phyloP scores from a whole-genome alignment of 1,140 invertebrate genomes.

The Babylonia areolata region DNA sequence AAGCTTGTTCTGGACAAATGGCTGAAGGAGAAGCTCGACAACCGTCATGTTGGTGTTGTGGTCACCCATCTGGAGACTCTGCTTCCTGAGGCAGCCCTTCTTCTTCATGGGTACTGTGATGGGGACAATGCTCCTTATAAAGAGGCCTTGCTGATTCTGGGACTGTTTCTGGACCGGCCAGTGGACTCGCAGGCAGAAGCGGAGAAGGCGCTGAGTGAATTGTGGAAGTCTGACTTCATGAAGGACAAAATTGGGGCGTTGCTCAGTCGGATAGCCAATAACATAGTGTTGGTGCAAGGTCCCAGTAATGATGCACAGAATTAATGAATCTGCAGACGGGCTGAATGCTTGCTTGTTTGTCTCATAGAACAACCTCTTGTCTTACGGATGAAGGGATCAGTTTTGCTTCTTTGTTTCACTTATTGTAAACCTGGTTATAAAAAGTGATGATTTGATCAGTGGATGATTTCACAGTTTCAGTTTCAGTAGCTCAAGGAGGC shows the following conservation, averaged over 20 bases:
- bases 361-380: too few relatives aligned
- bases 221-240: constrained; percentile 56
- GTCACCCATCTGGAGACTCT: constrained; percentile 62
- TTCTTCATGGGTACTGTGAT: constrained; percentile 69
- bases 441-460: too few relatives aligned
- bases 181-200: neutral
- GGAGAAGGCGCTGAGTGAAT: constrained; percentile 40
- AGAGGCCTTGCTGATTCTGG: constrained; percentile 56
- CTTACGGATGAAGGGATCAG: too few relatives aligned
- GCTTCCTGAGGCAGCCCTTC: constrained; percentile 51
- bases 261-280: constrained; percentile 63
- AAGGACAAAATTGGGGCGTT: constrained; percentile 63
- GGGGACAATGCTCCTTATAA: constrained; percentile 69
- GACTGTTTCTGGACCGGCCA: constrained; percentile 44
- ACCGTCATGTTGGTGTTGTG: constrained; percentile 48
- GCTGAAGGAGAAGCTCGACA: constrained; percentile 55
- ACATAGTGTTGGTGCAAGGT: constrained; percentile 51
- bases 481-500: too few relatives aligned
- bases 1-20: constrained; percentile 20
- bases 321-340: too few relatives aligned
- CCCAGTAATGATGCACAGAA: neutral
- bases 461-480: too few relatives aligned
- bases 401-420: too few relatives aligned
- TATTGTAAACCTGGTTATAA: too few relatives aligned
- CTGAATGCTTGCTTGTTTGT: too few relatives aligned